Evolutionary conservation across 2,888 invertebrate species (phyloP).

Genomic region (Agonopterix alstromeriana): DNA sequence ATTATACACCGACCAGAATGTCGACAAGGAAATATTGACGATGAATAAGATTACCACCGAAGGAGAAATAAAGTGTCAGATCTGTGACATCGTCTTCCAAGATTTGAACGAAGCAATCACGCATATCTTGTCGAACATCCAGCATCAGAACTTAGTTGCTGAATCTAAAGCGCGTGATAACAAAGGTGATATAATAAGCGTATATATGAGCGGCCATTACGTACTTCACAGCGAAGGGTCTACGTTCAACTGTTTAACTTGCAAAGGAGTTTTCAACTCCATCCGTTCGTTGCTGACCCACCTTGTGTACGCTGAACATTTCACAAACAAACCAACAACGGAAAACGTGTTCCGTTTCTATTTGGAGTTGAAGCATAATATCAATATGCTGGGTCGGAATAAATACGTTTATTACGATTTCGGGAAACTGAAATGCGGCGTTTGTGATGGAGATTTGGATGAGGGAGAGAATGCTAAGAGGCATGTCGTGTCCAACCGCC

Average conservation of each 20-base stretch:
- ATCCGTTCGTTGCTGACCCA: slow-evolving; percentile 55
- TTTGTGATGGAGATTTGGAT: slow-evolving; percentile 52
- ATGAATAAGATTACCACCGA: slow-evolving; percentile 33
- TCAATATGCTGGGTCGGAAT: slow-evolving; percentile 58
- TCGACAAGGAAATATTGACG: slow-evolving; percentile 33
- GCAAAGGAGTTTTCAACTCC: slow-evolving; percentile 52
- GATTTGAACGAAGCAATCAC: slow-evolving; percentile 37
- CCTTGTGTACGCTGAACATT: slow-evolving; percentile 59
- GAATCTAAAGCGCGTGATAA: slow-evolving; percentile 37
- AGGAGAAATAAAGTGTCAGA: slow-evolving; percentile 36
- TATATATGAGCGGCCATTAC: slow-evolving; percentile 60
- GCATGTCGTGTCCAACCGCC: slow-evolving; percentile 57
- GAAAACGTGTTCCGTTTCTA: slow-evolving; percentile 66
- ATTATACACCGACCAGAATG: slow-evolving; percentile 31
- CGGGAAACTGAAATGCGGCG: slow-evolving; percentile 58
- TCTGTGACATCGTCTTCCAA: slow-evolving; percentile 40
- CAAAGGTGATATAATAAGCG: slow-evolving; percentile 60
- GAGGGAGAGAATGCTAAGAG: slow-evolving; percentile 62
- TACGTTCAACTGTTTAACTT: slow-evolving; percentile 44
- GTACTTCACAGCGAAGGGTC: slow-evolving; percentile 57
- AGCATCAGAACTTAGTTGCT: slow-evolving; percentile 44
- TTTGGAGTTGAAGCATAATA: slow-evolving; percentile 63
- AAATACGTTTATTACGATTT: slow-evolving; percentile 62
- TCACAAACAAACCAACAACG: slow-evolving; percentile 37
- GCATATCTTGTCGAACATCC: slow-evolving; percentile 43